Evolutionary conservation across 2,113 vertebrate genomes (phyloP).

Genomic region (Pangasianodon gigas): DNA sequence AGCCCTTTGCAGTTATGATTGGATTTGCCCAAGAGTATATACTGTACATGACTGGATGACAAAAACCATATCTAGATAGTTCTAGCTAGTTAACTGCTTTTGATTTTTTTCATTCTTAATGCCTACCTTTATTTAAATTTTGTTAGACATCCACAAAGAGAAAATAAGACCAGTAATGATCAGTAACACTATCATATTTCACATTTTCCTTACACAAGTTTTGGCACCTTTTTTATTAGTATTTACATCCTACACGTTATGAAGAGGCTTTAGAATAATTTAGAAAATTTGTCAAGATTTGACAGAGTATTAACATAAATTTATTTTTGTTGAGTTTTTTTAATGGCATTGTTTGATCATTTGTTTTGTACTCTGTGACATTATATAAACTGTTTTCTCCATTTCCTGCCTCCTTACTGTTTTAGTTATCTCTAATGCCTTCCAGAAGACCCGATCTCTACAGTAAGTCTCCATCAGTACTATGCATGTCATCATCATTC

Average conservation of each 20-base stretch:
- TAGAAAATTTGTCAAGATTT: too few species aligned
- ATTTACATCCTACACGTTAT: background rate
- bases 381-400: constrained; percentile 47
- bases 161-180: background rate
- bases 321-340: constrained; percentile 42
- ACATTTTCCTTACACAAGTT: background rate
- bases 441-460: constrained; percentile 69
- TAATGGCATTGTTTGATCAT: constrained; percentile 30
- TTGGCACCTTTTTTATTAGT: background rate
- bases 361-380: constrained; percentile 31
- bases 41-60: background rate
- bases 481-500: constrained; percentile 7
- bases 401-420: constrained; percentile 26
- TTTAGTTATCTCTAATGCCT: constrained; percentile 70
- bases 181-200: background rate
- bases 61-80: background rate
- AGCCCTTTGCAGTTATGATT: background rate
- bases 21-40: background rate
- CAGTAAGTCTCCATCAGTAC: constrained; percentile 66
- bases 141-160: background rate
- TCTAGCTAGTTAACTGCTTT: background rate
- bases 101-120: background rate
- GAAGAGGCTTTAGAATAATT: background rate
- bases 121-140: background rate
- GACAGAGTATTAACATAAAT: background rate